Evolutionary conservation across 1,140 invertebrate genomes (phyloP), one percentile per base, ranked within the genome.

Genomic region (Tetramorium parvispinum): DNA sequence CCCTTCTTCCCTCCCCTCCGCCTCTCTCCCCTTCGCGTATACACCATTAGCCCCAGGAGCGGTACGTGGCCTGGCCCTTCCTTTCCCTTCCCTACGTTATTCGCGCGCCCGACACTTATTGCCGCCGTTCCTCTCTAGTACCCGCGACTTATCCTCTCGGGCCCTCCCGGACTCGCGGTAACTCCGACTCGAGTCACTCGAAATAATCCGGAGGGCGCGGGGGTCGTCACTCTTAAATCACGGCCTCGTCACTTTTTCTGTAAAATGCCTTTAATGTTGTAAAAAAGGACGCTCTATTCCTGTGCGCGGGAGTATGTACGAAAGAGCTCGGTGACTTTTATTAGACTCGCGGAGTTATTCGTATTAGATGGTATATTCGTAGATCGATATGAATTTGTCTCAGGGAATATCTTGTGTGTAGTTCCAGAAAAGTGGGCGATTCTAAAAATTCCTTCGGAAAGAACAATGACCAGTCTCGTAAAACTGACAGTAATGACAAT

Each of bases 21-120:
- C n/a, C 70, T 10, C 13, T 40, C 21, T 16, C 51, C 18, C 11
- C 32, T n/a, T 13, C 76, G 63, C 46, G 21, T 76, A 63, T 63
- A 43, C 59, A 71, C 85, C 79, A 66, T 83, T 59, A 71, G 59
- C 85, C 61, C 85, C 76, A 66, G 63, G 43, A 81, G 16, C 24
- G 27, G 24, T 46, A 49, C 59, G 70, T 63, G 46, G 68, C 57
- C 70, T 63, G 27, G 37, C 37, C 51, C 49, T 11, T 13, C 49
- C 65, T 24, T n/a, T 16, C 27, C 37, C 40, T 37, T 37, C 40
- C 4, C 43, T 11, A 43, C 46, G 55, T 65, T 63, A 76, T 40
- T 85, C 71, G 57, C 71, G 55, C 81, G 27, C 57, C 70, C 68
- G 18, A 85, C 55, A 85, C 85, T 79, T 78, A 68, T 59, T 70